These are phyloP conservation scores for Trissolcus basalis DNA, from an alignment of 1,140 invertebrate genomes.

Conservation along the genomic window DNA sequence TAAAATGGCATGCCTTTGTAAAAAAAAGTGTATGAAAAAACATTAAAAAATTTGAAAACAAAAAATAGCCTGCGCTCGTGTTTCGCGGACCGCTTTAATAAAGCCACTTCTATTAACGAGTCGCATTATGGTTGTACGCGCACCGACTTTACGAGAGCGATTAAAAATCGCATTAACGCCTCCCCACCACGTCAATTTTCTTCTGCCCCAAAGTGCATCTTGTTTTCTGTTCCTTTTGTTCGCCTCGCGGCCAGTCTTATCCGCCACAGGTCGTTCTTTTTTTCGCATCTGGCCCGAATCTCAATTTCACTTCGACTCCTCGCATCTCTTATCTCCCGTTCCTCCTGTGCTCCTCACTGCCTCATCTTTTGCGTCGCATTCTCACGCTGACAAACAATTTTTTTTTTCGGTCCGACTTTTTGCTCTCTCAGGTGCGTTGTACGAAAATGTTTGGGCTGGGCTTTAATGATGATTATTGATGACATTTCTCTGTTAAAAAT, in stretches of 20 bases:
- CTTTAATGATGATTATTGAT: constrained; percentile 54
- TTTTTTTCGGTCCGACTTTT: constrained; percentile 9
- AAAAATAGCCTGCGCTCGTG: constrained; percentile 17
- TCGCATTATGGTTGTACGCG: constrained; percentile 48
- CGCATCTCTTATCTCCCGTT: constrained; percentile 42
- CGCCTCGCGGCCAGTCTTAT: constrained; percentile 24
- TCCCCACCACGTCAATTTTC: constrained; percentile 24
- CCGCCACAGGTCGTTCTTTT: constrained; percentile 24
- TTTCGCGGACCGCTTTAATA: constrained; percentile 41
- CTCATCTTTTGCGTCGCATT: constrained; percentile 48
- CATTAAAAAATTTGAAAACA: too few species aligned
- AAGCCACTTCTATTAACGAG: constrained; percentile 56
- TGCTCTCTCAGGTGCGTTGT: constrained; percentile 11
- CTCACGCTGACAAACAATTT: constrained; percentile 54
- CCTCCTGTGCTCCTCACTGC: constrained; percentile 37
- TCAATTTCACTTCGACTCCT: constrained; percentile 53
- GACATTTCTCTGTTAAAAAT: constrained; percentile 47
- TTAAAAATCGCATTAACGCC: constrained; percentile 65
- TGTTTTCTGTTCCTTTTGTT: constrained; percentile 8
- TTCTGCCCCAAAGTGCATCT: constrained; percentile 10
- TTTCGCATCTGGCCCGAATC: constrained; percentile 43
- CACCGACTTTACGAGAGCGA: constrained; percentile 61
- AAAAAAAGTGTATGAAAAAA: too few species aligned
- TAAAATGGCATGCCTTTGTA: constrained; percentile 30
- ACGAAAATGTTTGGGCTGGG: constrained; percentile 25